phyloP scores from a whole-genome alignment of 37 sponge, comb jelly and placozoan genomes.

The Geodia barretti region DNA sequence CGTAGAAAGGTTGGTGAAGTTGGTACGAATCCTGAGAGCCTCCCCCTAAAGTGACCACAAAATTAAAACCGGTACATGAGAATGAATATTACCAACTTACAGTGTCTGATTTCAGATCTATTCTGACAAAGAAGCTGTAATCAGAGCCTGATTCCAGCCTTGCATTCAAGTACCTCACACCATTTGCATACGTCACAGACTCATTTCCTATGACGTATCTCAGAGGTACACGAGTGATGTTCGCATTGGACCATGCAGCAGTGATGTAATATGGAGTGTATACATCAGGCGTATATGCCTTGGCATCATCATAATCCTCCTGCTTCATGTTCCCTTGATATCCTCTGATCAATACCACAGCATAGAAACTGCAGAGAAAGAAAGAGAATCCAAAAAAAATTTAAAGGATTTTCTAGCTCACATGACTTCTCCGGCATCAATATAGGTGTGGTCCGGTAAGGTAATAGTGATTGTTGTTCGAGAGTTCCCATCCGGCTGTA shows the following conservation, averaged over 20 bases:
- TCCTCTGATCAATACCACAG: slow-evolving; percentile 27
- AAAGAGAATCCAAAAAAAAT: not conserved
- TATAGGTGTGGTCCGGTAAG: slow-evolving; percentile 11
- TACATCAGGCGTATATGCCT: no score
- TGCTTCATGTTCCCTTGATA: not conserved
- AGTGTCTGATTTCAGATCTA: slow-evolving; percentile 21
- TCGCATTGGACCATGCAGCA: slow-evolving; percentile 35
- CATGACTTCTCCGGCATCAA: slow-evolving; percentile 31
- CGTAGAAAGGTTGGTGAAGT: not conserved
- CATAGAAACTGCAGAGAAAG: slow-evolving; percentile 40
- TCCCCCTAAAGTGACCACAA: not conserved
- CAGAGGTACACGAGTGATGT: slow-evolving; percentile 1
- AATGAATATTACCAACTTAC: not conserved
- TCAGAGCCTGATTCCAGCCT: not conserved
- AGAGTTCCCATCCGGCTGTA: not conserved
- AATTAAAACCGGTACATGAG: not conserved
- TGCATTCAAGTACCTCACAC: slow-evolving; percentile 17
- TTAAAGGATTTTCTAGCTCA: not conserved
- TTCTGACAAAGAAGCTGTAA: slow-evolving; percentile 30
- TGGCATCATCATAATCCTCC: slow-evolving; percentile 1
- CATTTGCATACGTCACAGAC: slow-evolving; percentile 4
- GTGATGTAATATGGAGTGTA: slow-evolving; percentile 24
- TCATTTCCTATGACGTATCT: slow-evolving; percentile 31
- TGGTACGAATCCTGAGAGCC: not conserved
- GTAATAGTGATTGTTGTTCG: not conserved